phyloP scores from a whole-genome alignment of 1,140 invertebrate genomes.

The Heliothis subflexa region DNA sequence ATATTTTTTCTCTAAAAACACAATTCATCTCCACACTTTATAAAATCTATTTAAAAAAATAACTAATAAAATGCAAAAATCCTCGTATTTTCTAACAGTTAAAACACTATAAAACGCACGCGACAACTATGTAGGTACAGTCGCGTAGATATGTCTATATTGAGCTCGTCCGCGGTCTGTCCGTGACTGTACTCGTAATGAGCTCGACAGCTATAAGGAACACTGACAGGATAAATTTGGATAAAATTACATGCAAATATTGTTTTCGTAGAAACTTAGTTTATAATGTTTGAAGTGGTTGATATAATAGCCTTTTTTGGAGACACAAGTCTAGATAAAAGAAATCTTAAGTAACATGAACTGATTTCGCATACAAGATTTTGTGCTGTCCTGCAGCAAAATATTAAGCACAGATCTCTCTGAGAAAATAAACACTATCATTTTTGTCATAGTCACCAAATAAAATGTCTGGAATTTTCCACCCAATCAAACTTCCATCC shows the following conservation, averaged over 20 bases:
- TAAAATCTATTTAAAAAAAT: no score
- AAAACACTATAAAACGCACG: background rate
- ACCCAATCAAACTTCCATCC: background rate
- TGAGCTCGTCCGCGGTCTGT: constrained; percentile 56
- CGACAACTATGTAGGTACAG: constrained; percentile 32
- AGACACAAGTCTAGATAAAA: background rate
- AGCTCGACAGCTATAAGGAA: constrained; percentile 51
- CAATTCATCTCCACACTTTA: no score
- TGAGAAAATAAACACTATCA: no score
- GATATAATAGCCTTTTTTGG: background rate
- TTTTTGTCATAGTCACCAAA: no score
- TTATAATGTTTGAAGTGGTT: background rate
- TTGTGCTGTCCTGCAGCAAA: no score
- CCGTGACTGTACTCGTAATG: constrained; percentile 77
- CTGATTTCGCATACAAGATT: no score
- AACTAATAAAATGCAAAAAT: no score
- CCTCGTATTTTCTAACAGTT: constrained; percentile 9
- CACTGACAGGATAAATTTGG: constrained; percentile 50
- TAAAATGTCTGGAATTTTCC: background rate
- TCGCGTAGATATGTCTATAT: constrained; percentile 60
- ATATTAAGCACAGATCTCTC: no score
- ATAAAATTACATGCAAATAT: constrained; percentile 39
- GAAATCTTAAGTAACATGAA: no score
- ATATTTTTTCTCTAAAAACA: no score
- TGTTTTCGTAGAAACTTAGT: constrained; percentile 36